phyloP scores from a whole-genome alignment of 2,888 invertebrate genomes.

The Caenorhabditis wallacei region DNA sequence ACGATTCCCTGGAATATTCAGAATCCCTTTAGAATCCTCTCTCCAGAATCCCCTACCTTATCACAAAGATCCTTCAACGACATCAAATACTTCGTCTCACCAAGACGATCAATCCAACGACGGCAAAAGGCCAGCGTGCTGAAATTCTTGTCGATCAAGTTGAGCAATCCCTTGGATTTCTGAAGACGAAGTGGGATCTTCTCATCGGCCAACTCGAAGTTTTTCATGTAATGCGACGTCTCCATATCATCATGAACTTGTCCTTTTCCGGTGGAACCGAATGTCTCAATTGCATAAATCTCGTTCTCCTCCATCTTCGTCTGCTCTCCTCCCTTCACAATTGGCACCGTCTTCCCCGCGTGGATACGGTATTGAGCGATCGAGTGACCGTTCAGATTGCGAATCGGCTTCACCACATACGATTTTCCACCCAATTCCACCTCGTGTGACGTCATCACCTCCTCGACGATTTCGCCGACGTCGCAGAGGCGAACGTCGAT shows the following conservation, averaged over 20 bases:
- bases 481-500: constrained; percentile 98
- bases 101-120: constrained; percentile 97
- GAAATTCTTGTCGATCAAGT: constrained; percentile 96
- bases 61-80: constrained; percentile 98
- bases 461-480: constrained; percentile 95
- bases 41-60: constrained; percentile 85
- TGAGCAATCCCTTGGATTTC: constrained; percentile 94
- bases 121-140: constrained; percentile 98
- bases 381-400: constrained; percentile 99
- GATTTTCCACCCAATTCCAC: constrained; percentile 96
- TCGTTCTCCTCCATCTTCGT: constrained; percentile 91
- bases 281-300: constrained; percentile 99
- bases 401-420: constrained; percentile 94
- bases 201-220: constrained; percentile 89
- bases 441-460: constrained; percentile 99
- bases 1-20: constrained; percentile 88
- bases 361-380: constrained; percentile 93
- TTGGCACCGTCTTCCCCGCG: constrained; percentile 99
- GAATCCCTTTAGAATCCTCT: background rate
- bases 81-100: constrained; percentile 98
- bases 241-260: constrained; percentile 98
- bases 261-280: constrained; percentile 95
- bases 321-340: constrained; percentile 98
- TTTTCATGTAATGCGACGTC: constrained; percentile 99
- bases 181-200: constrained; percentile 93